These are phyloP conservation scores for Germaria angustata DNA, from an alignment of 2,888 invertebrate genomes.

Conservation along the genomic window DNA sequence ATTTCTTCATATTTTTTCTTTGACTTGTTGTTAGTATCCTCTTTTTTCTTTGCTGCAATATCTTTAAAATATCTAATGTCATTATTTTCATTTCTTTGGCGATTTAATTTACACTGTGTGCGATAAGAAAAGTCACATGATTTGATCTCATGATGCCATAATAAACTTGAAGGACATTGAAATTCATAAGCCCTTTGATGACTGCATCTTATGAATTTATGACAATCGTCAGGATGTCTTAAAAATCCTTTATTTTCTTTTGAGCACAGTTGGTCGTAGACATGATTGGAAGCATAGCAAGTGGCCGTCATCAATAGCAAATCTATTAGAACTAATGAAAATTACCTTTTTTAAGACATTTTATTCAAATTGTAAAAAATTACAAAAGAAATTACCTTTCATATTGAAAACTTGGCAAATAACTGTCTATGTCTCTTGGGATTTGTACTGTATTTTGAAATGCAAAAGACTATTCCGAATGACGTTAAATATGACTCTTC, in stretches of 20 bases:
- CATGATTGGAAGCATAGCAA: background rate
- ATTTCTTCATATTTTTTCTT: background rate
- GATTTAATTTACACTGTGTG: slow-evolving; percentile 1
- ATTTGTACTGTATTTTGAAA: background rate
- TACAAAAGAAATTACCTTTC: slow-evolving; percentile 29
- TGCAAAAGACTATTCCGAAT: background rate
- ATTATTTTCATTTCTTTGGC: background rate
- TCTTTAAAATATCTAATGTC: background rate
- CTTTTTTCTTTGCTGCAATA: background rate
- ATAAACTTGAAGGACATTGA: slow-evolving; percentile 69
- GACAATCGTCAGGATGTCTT: slow-evolving; percentile 72
- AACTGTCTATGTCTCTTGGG: slow-evolving; percentile 39
- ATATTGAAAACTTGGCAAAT: slow-evolving; percentile 29
- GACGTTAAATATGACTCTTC: background rate
- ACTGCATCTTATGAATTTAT: slow-evolving; percentile 71
- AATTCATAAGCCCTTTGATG: slow-evolving; percentile 61
- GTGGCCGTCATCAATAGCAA: background rate
- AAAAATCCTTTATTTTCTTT: slow-evolving; percentile 47
- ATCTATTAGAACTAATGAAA: background rate
- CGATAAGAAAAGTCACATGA: slow-evolving; percentile 67
- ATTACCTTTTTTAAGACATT: background rate
- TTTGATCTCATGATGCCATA: slow-evolving; percentile 68
- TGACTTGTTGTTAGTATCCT: too few species aligned
- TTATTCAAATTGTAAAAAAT: background rate
- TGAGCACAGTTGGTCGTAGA: slow-evolving; percentile 10